These are phyloP conservation scores for Gobius niger DNA, from an alignment of 2,113 vertebrate genomes.

Conservation along the genomic window DNA sequence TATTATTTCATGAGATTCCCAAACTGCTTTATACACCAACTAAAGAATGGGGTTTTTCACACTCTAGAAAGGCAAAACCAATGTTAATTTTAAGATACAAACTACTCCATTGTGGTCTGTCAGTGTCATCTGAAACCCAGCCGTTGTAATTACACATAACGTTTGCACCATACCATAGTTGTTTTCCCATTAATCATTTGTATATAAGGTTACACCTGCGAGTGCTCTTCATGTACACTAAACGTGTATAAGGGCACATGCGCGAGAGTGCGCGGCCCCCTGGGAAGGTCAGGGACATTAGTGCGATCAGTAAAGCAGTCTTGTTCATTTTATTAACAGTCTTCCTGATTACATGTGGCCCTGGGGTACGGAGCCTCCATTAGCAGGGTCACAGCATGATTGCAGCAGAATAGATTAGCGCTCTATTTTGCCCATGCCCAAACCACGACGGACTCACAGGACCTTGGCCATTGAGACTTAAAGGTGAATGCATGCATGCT, in stretches of 20 bases:
- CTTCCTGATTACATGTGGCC: slow-evolving; percentile 69
- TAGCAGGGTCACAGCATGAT: slow-evolving; percentile 71
- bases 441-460: slow-evolving; percentile 36
- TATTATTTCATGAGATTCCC: neutral
- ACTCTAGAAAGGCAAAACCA: too few relatives aligned
- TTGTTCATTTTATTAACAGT: slow-evolving; percentile 73
- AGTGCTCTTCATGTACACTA: slow-evolving; percentile 10
- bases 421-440: slow-evolving; percentile 55
- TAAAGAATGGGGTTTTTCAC: too few relatives aligned
- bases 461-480: slow-evolving; percentile 39
- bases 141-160: slow-evolving; percentile 14
- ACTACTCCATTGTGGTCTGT: too few relatives aligned
- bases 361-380: slow-evolving; percentile 67
- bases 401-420: slow-evolving; percentile 62
- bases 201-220: neutral
- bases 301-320: slow-evolving; percentile 60
- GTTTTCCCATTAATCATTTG: slow-evolving; percentile 20
- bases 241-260: slow-evolving; percentile 6
- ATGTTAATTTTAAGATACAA: too few relatives aligned
- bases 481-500: slow-evolving; percentile 33
- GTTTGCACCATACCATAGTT: slow-evolving; percentile 3
- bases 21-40: too few relatives aligned
- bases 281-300: slow-evolving; percentile 69
- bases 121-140: neutral
- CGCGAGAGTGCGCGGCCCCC: slow-evolving; percentile 29